phyloP scores from a whole-genome alignment of 2,113 vertebrate species.

The Sciurus niger region DNA sequence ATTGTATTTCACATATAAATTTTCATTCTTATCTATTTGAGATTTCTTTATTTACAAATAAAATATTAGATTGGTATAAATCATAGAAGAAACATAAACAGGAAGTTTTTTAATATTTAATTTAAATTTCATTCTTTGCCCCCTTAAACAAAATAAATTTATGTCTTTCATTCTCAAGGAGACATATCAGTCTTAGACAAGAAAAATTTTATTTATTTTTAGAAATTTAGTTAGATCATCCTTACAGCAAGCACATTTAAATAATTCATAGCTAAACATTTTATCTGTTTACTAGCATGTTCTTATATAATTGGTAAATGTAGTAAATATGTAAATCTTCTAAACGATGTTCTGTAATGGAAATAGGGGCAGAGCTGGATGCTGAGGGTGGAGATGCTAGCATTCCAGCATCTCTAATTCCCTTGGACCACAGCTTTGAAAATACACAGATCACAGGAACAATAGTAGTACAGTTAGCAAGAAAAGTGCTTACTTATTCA shows the following conservation, averaged over 20 bases:
- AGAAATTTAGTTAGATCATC: constrained; percentile 24
- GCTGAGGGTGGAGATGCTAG: neutral
- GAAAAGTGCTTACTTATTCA: neutral
- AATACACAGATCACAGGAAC: neutral
- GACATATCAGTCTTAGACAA: constrained; percentile 10
- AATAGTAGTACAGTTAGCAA: neutral
- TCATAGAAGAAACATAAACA: no score
- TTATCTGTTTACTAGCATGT: neutral
- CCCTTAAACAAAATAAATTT: neutral
- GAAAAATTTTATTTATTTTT: neutral
- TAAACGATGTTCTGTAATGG: neutral
- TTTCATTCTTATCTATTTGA: constrained; percentile 16
- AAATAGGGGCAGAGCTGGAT: neutral
- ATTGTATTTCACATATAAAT: constrained; percentile 6
- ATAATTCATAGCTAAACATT: neutral
- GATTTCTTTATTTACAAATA: constrained; percentile 5
- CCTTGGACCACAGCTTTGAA: neutral
- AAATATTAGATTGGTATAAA: no score
- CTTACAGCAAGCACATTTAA: neutral
- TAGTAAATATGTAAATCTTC: neutral
- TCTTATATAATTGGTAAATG: neutral
- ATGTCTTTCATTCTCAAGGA: constrained; percentile 6
- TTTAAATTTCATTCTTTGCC: neutral
- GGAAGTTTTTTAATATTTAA: no score
- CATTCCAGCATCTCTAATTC: neutral